Evolutionary conservation across 2,888 invertebrate species (phyloP), one percentile per base, ranked within the genome.

Genomic region (Scaeva pyrastri): DNA sequence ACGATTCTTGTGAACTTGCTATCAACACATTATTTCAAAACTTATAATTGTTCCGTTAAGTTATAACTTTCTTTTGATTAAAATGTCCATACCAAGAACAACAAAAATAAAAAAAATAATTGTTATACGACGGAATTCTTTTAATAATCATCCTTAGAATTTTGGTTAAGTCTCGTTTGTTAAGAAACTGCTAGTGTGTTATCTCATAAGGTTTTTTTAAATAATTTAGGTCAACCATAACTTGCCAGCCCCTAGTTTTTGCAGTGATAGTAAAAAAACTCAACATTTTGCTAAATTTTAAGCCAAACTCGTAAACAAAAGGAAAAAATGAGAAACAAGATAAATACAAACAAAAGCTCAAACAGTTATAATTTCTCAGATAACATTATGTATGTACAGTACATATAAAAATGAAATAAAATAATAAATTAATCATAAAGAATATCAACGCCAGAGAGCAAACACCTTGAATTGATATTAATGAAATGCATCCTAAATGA

Each of bases 401-500:
- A n/a, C n/a, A n/a, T n/a, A n/a, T n/a, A 64, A 64, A 50, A 68
- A 52, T 52, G 36, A 16, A 48, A 19, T 16, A 45, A 31, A 64
- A 45, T 45, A 48, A 26, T 16, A 16, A 68, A 68, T 21, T 52
- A 50, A 52, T 66, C 66, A 48, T 10, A 19, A 10, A 2, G 31
- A 68, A 52, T 68, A 68, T 23, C 50, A 68, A 23, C 26, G 21
- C 21, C 45, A 71, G 71, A 82, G 71, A 80, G 66, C 84, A 85
- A 85, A 56, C 66, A 84, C 84, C 74, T 84, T 79, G 39, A 52
- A 52, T 68, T 68, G 45, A 71, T 62, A 56, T 55, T 48, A 58
- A 83, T 68, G 31, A 14, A 68, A 41, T 21, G 21, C 43, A 52
- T 36, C 39, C 39, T 39, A 39, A 39, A 56, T 43, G 31, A 58